Evolutionary conservation across 2,113 vertebrate species (phyloP), one percentile per base, ranked within the genome.

Genomic region (Dipodomys stephensi): DNA sequence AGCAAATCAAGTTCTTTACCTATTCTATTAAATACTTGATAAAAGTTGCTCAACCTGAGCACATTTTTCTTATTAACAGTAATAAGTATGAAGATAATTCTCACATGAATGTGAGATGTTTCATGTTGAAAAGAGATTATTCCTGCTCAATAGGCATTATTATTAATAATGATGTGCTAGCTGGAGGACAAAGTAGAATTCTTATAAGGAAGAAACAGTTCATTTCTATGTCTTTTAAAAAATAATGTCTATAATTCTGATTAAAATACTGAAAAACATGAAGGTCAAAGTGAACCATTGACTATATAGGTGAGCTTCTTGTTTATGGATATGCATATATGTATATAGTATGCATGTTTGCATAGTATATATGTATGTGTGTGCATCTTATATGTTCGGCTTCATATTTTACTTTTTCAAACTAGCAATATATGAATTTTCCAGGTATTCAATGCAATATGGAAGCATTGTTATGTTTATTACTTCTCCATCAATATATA

Each of bases 51-150:
- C 96, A 93, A 92, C 88, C 71, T 94, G 90, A 89, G 57, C 71
- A 96, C 71, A 94, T 94, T 96, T 96, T 92, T 88, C 93, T 95
- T 92, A 84, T 96, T 96, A 96, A 92, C 93, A 94, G 92, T 95
- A 96, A 92, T 96, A 96, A 87, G 76, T 73, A 83, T 88, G 88
- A 91, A 94, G 89, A 95, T 96, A 88, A 93, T 89, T 97, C 96
- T 97, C 96, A 79, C 91, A 93, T 91, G 95, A 95, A 95, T 87
- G 93, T 1, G 12, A 91, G 91, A 93, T 93, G 69, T 84, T 93
- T 95, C 77, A 88, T 93, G 76, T 88, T 87, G 87, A 94, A 96
- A 93, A 94, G 92, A 93, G 80, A 96, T 96, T 93, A 95, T 96
- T 96, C 81, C 87, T 97, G 77, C 94, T 92, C 94, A 96, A 85